These are phyloP conservation scores for Scatophagus argus DNA, from an alignment of 2,113 vertebrate genomes.

Conservation along the genomic window DNA sequence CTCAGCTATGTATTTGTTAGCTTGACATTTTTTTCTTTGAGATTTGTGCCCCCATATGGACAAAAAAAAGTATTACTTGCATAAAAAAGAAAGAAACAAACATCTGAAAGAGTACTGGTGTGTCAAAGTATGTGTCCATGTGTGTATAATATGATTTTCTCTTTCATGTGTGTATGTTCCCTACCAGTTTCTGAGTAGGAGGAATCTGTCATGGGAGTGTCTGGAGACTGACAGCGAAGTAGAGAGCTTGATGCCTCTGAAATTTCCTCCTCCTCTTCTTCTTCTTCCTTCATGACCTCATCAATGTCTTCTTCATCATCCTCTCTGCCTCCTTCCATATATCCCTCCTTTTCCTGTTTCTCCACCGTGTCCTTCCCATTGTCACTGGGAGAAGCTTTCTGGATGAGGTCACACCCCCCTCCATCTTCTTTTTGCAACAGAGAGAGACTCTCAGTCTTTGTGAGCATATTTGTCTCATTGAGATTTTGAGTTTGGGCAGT, in stretches of 20 bases:
- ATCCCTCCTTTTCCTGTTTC: slow-evolving; percentile 16
- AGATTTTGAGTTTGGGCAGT: slow-evolving; percentile 64
- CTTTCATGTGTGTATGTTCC: slow-evolving; percentile 4
- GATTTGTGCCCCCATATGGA: slow-evolving; percentile 13
- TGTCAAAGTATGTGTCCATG: background rate
- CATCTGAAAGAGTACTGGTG: background rate
- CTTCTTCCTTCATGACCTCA: slow-evolving; percentile 75
- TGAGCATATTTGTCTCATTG: slow-evolving; percentile 52
- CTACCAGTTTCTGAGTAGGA: slow-evolving; percentile 81
- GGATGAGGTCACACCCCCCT: slow-evolving; percentile 30
- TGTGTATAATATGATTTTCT: background rate
- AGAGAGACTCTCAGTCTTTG: slow-evolving; percentile 59
- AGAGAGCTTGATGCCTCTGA: slow-evolving; percentile 68
- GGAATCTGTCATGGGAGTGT: slow-evolving; percentile 78
- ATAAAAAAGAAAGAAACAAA: background rate
- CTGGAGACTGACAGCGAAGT: slow-evolving; percentile 74
- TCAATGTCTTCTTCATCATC: slow-evolving; percentile 69
- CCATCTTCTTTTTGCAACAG: slow-evolving; percentile 53
- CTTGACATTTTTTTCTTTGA: background rate
- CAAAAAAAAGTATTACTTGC: background rate
- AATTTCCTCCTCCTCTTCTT: slow-evolving; percentile 71
- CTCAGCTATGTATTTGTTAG: background rate
- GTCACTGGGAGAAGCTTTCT: slow-evolving; percentile 53
- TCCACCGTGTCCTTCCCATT: slow-evolving; percentile 49
- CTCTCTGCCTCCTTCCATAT: slow-evolving; percentile 21